A percentile compares a stretch with the other conserved stretches of the same genome.
These are phyloP conservation scores for Fringilla coelebs DNA, from an alignment of 2,797 vertebrate genomes.

Conservation along the genomic window DNA sequence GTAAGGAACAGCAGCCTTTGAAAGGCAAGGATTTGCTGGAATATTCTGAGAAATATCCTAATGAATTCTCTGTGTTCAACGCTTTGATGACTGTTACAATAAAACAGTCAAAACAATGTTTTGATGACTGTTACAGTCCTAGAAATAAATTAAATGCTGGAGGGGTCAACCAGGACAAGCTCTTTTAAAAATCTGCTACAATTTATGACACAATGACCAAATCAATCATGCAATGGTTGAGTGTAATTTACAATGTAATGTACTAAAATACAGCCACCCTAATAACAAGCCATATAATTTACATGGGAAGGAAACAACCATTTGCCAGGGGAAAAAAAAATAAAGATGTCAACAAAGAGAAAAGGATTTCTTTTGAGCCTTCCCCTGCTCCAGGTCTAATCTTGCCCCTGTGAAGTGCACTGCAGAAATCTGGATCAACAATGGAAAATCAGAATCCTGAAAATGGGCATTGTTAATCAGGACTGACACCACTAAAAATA, in stretches of 20 bases:
- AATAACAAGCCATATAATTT: background rate
- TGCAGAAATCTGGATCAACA: background rate
- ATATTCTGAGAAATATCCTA: background rate
- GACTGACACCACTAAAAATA: background rate
- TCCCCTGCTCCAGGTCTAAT: background rate
- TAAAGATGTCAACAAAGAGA: background rate
- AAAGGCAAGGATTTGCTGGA: background rate
- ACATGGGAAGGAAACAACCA: background rate
- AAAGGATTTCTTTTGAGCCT: background rate
- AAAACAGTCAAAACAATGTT: too few species aligned
- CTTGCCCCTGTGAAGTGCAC: background rate
- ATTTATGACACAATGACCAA: background rate
- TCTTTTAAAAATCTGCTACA: background rate
- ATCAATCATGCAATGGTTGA: background rate
- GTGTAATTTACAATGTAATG: background rate
- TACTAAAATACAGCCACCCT: background rate
- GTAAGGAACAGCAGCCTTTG: background rate
- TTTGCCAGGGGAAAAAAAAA: background rate
- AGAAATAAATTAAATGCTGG: background rate
- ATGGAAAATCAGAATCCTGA: background rate
- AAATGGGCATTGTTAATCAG: background rate
- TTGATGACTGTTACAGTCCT: background rate
- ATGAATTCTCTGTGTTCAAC: background rate
- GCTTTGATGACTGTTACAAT: background rate
- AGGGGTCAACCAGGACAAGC: background rate